These are phyloP conservation scores for Hirudinaria manillensis DNA, from an alignment of 2,888 invertebrate species.

Conservation along the genomic window DNA sequence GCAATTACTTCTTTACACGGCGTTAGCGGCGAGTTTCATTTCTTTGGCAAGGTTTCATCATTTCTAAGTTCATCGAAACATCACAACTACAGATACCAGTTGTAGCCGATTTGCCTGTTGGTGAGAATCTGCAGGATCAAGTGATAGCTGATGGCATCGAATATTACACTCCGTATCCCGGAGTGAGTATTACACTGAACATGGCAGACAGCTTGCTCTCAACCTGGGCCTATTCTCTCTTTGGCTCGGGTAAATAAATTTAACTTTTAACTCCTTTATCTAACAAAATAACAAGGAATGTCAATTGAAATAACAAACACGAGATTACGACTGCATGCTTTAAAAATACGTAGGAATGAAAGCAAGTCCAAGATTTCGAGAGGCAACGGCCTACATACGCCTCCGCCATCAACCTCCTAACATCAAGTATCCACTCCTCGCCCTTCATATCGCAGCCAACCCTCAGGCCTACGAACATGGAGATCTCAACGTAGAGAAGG, in stretches of 20 bases:
- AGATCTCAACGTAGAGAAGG: slow-evolving; percentile 38
- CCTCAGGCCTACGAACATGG: slow-evolving; percentile 36
- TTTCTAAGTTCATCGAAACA: neutral
- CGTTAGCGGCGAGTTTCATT: too few species aligned
- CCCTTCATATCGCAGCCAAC: slow-evolving; percentile 41
- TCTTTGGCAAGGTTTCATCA: too few species aligned
- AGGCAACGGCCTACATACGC: slow-evolving; percentile 39
- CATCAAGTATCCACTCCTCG: slow-evolving; percentile 41
- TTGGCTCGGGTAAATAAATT: slow-evolving; percentile 39
- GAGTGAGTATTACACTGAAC: slow-evolving; percentile 42
- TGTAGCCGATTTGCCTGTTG: slow-evolving; percentile 48
- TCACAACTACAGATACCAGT: slow-evolving; percentile 45
- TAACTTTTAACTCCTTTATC: neutral
- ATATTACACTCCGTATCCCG: slow-evolving; percentile 40
- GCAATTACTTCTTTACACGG: too few species aligned
- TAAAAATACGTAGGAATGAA: slow-evolving; percentile 39
- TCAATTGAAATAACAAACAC: neutral
- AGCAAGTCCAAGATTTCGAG: slow-evolving; percentile 41
- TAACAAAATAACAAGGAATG: neutral
- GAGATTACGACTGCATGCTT: neutral
- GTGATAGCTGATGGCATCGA: slow-evolving; percentile 44
- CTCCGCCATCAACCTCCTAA: slow-evolving; percentile 41
- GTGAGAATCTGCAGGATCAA: slow-evolving; percentile 50
- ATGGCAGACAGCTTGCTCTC: slow-evolving; percentile 43
- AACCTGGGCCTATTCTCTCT: slow-evolving; percentile 40